A percentile compares a stretch with the other conserved stretches of the same genome.
These are phyloP conservation scores for Stegodyphus dumicola DNA, from an alignment of 1,140 invertebrate species.

Conservation along the genomic window DNA sequence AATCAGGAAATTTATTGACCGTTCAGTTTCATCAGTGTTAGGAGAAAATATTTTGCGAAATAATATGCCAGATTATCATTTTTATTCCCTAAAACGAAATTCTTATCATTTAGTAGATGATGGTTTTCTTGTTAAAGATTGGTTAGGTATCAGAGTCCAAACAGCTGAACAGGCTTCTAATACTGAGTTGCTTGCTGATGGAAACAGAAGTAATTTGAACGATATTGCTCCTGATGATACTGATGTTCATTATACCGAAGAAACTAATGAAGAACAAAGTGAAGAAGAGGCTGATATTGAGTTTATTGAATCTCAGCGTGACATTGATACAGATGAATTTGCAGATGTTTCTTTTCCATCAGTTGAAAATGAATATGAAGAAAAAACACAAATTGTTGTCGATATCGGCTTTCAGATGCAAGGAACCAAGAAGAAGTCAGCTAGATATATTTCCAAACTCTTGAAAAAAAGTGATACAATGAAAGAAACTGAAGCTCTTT, in stretches of 20 bases:
- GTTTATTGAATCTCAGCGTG: conserved; percentile 1
- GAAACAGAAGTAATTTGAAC: background rate
- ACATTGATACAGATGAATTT: conserved; percentile 19
- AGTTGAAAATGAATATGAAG: background rate
- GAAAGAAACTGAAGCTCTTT: conserved; percentile 5
- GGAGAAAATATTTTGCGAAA: background rate
- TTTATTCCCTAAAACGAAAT: background rate
- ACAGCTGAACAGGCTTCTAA: background rate
- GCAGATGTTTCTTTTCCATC: background rate
- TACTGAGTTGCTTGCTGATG: background rate
- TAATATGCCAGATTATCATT: background rate
- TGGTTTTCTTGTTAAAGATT: background rate
- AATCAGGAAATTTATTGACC: background rate
- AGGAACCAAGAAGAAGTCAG: background rate
- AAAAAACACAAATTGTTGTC: background rate
- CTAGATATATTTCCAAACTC: background rate
- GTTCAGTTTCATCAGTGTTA: background rate
- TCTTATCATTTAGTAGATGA: background rate
- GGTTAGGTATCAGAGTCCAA: background rate
- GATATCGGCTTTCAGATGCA: background rate
- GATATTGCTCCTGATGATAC: background rate
- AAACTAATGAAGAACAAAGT: background rate
- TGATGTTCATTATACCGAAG: background rate
- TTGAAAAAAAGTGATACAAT: conserved; percentile 8
- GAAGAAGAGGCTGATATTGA: background rate